Evolutionary conservation across 2,888 invertebrate genomes (phyloP).

Genomic region (Alsophila aescularia): DNA sequence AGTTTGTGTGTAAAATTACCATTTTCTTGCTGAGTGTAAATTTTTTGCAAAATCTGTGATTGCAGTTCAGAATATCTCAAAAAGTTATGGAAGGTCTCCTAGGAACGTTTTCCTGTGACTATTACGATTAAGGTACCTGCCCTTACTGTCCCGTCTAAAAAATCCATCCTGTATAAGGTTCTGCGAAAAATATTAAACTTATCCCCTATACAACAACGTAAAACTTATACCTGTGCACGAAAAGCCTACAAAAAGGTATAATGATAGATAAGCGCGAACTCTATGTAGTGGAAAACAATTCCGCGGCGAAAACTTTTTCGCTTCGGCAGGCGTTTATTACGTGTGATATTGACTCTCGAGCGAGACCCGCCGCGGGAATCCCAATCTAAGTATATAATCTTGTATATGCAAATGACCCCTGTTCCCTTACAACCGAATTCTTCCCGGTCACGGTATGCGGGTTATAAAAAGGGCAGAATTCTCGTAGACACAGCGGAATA

Average conservation of each 20-base stretch:
- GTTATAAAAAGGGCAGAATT: slow-evolving; percentile 67
- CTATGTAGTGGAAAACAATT: slow-evolving; percentile 69
- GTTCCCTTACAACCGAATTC: slow-evolving; percentile 69
- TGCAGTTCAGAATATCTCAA: no score
- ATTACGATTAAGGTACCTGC: no score
- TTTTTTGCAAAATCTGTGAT: no score
- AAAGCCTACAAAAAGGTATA: slow-evolving; percentile 47
- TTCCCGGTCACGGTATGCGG: slow-evolving; percentile 70
- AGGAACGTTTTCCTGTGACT: no score
- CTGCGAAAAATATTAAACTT: slow-evolving; percentile 34
- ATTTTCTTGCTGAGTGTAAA: no score
- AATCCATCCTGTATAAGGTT: no score
- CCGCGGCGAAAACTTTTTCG: slow-evolving; percentile 63
- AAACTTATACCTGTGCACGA: slow-evolving; percentile 39
- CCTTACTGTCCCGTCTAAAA: no score
- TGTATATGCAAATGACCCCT: slow-evolving; percentile 75
- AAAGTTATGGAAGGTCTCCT: no score
- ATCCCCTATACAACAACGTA: slow-evolving; percentile 39
- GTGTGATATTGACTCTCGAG: slow-evolving; percentile 72
- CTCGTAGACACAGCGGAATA: slow-evolving; percentile 65
- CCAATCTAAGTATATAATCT: slow-evolving; percentile 73
- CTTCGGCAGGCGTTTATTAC: slow-evolving; percentile 69
- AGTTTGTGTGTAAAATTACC: no score
- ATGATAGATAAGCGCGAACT: slow-evolving; percentile 51
- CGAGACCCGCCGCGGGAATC: slow-evolving; percentile 51